Percentiles rank a stretch among this genome's conserved stretches.
phyloP scores from a whole-genome alignment of 64 coral and sea anemone genomes.

The Pachyseris speciosa region DNA sequence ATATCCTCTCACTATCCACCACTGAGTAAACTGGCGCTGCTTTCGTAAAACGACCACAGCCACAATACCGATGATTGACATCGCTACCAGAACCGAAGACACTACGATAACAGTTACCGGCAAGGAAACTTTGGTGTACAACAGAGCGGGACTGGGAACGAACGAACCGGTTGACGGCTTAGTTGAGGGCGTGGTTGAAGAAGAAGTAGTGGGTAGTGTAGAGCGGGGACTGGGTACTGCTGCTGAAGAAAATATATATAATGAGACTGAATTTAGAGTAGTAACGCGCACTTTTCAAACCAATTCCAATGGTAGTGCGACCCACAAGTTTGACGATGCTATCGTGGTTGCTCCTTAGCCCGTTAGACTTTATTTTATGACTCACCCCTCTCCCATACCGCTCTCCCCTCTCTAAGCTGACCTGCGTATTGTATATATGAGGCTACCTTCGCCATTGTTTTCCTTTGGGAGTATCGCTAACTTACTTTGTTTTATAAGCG shows the following conservation, averaged over 20 bases:
- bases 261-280: too few species aligned
- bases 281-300: too few species aligned
- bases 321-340: too few species aligned
- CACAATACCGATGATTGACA: constrained; percentile 3
- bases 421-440: too few species aligned
- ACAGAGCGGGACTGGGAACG: not conserved
- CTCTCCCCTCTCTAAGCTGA: too few species aligned
- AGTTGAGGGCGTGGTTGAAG: not conserved
- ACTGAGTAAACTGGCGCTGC: not conserved
- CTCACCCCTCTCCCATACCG: too few species aligned
- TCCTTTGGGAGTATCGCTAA: too few species aligned
- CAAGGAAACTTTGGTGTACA: not conserved
- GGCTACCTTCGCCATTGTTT: too few species aligned
- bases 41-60: not conserved
- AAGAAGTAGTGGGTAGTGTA: not conserved
- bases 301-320: too few species aligned
- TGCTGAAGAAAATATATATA: not conserved
- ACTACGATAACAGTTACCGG: not conserved
- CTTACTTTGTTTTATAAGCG: too few species aligned
- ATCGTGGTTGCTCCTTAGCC: too few species aligned
- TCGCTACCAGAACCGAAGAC: not conserved
- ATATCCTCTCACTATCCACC: not conserved
- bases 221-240: not conserved
- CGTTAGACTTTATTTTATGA: too few species aligned
- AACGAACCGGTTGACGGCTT: not conserved